Evolutionary conservation across 2,113 vertebrate genomes (phyloP).

Genomic region (Tragulus kanchil): DNA sequence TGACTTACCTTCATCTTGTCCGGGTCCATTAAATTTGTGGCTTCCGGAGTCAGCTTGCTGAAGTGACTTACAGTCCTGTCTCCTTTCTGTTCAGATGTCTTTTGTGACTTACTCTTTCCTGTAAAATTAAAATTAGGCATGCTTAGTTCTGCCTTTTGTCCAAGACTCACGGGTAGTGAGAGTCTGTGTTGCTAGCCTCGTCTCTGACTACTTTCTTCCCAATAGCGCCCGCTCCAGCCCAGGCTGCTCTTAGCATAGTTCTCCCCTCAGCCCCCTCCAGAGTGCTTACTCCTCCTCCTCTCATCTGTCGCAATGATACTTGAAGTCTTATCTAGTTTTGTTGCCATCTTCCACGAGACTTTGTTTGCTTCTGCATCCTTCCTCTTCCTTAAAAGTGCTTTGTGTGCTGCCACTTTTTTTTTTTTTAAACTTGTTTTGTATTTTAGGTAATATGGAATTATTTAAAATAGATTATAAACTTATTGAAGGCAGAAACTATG

Average conservation of each 20-base stretch:
- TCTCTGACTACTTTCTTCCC: neutral
- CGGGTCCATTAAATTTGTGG: neutral
- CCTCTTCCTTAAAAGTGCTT: neutral
- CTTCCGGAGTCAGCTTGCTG: neutral
- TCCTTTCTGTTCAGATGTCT: neutral
- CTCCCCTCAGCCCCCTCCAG: too few species aligned
- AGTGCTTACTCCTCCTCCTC: neutral
- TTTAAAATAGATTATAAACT: neutral
- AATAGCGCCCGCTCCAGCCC: neutral
- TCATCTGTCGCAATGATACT: neutral
- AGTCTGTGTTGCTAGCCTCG: neutral
- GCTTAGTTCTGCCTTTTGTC: neutral
- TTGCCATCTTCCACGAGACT: neutral
- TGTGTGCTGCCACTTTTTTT: neutral
- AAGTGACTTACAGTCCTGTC: neutral
- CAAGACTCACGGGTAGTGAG: neutral
- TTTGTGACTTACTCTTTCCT: neutral
- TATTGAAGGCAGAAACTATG: neutral
- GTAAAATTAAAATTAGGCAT: neutral
- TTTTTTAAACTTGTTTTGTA: neutral
- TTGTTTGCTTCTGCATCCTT: neutral
- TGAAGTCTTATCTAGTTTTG: neutral
- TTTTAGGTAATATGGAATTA: neutral
- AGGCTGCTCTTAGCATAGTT: fast-evolving
- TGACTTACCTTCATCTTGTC: neutral